Evolutionary conservation across 2,888 invertebrate species (phyloP), one percentile per base, ranked within the genome.

Genomic region (Psococerastis gibbosa): DNA sequence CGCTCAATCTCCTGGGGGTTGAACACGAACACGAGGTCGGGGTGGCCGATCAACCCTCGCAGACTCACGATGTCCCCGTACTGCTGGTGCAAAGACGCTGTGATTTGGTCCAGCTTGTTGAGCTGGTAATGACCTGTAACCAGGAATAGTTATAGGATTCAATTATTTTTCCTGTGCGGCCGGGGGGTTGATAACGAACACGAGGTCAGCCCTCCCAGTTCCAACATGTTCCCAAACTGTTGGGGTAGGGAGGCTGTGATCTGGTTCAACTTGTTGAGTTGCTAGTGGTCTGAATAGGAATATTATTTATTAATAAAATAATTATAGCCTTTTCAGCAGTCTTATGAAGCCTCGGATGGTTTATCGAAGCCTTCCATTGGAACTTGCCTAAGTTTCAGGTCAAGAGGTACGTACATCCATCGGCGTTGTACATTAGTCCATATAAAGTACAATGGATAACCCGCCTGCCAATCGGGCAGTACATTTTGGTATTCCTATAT

Each of bases 131-230:
- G 67, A 44, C 71, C 72, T 70, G 51, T 22, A 38, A 17, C 3
- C n/a, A n/a, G n/a, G n/a, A n/a, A n/a, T n/a, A n/a, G n/a, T n/a
- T n/a, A n/a, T n/a, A n/a, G n/a, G n/a, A n/a, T n/a, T n/a, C n/a
- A n/a, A n/a, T n/a, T n/a, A n/a, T n/a, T n/a, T n/a, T n/a, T n/a
- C n/a, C n/a, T n/a, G n/a, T n/a, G n/a, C n/a, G n/a, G n/a, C n/a
- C n/a, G n/a, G n/a, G n/a, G 76, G 78, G 56, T 76, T 73, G 55
- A 77, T 79, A 2, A 79, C 73, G 54, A 79, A 79, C 46, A 79
- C 65, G 46, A 79, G 60, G 62, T 79, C 79, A 79, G 61, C 38
- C 76, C 78, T 2, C 76, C 71, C 33, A 79, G 75, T 64, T 74
- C 74, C 55, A 60, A 78, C 59, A 60, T 73, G 55, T 65, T 66